Evolutionary conservation across 1,140 invertebrate genomes (phyloP).

Genomic region (Nylanderia fulva): DNA sequence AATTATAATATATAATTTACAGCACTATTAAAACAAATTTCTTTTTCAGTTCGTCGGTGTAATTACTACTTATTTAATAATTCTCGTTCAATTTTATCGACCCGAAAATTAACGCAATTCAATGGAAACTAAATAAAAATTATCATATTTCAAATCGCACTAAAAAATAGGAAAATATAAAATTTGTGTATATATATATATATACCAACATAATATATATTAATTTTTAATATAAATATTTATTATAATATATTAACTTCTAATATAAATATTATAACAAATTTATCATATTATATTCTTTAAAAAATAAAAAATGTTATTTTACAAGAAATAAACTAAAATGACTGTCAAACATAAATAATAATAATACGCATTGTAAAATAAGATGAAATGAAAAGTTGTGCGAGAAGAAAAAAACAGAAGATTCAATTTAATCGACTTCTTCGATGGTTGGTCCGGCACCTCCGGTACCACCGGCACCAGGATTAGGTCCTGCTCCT

Average conservation of each 20-base stretch:
- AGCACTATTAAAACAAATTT: neutral
- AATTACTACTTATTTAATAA: constrained; percentile 79
- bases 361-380: neutral
- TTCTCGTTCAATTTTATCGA: constrained; percentile 77
- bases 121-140: neutral
- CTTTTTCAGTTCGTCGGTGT: constrained; percentile 77
- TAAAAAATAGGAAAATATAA: neutral
- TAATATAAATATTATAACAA: neutral
- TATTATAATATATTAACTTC: constrained; percentile 59
- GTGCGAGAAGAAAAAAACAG: neutral
- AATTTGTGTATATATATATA: neutral
- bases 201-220: neutral
- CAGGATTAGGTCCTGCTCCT: constrained; percentile 26
- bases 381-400: neutral
- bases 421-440: constrained; percentile 87
- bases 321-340: neutral
- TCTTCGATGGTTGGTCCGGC: constrained; percentile 90
- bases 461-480: constrained; percentile 84
- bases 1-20: neutral
- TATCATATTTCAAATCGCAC: neutral
- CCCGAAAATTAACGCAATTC: constrained; percentile 48
- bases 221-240: constrained; percentile 45
- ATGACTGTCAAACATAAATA: neutral
- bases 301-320: constrained; percentile 36
- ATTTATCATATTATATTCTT: neutral